Evolutionary conservation across 2,888 invertebrate species (phyloP).

Genomic region (Hirtodrosophila duncani): DNA sequence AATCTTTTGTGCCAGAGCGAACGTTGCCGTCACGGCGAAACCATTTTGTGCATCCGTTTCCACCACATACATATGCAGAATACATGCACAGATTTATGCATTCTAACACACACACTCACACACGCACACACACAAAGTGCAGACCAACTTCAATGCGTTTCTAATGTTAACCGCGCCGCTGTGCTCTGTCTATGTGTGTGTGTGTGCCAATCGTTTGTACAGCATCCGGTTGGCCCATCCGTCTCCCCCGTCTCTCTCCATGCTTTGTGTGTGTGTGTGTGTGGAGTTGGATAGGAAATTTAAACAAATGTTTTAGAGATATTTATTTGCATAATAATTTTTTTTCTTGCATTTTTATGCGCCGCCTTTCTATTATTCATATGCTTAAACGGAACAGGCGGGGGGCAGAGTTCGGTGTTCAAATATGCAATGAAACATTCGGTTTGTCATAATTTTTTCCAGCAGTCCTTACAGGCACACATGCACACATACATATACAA

Average conservation of each 20-base stretch:
- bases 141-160: not conserved
- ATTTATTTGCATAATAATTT: constrained; percentile 68
- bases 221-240: constrained; percentile 48
- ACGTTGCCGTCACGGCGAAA: constrained; percentile 13
- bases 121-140: constrained; percentile 4
- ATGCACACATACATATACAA: too few species aligned
- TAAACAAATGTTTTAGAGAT: constrained; percentile 69
- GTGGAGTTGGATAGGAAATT: constrained; percentile 34
- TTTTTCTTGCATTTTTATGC: constrained; percentile 47
- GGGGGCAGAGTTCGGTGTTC: too few species aligned
- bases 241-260: constrained; percentile 17
- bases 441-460: too few species aligned
- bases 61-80: too few species aligned
- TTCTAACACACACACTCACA: constrained; percentile 9
- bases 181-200: not conserved
- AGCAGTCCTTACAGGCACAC: too few species aligned
- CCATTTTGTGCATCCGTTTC: constrained; percentile 30
- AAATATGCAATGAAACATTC: too few species aligned
- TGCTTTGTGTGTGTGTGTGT: constrained; percentile 5
- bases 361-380: constrained; percentile 41
- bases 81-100: constrained; percentile 5
- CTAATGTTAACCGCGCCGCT: too few species aligned
- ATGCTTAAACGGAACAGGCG: constrained; percentile 26
- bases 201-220: constrained; percentile 47
- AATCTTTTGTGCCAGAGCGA: constrained; percentile 45